These are phyloP conservation scores for Nothocercus nigrocapillus DNA, from an alignment of 2,113 vertebrate species.

Conservation along the genomic window DNA sequence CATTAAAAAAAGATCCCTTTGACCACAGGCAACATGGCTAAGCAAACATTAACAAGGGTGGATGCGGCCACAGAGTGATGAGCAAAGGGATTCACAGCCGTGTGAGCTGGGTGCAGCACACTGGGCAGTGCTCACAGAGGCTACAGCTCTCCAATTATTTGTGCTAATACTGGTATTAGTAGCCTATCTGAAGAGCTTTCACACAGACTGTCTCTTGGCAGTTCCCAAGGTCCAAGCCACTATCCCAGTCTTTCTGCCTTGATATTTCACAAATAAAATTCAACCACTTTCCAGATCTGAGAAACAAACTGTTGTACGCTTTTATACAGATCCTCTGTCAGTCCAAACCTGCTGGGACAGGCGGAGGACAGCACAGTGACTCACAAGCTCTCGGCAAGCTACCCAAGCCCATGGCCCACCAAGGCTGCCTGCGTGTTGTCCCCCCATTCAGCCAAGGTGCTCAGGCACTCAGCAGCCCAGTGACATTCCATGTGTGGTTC, in stretches of 20 bases:
- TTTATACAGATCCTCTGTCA: neutral
- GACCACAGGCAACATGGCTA: neutral
- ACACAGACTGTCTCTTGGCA: neutral
- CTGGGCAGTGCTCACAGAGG: neutral
- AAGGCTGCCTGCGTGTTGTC: neutral
- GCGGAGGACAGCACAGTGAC: fast-evolving
- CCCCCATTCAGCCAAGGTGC: neutral
- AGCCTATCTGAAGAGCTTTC: neutral
- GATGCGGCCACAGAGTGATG: fast-evolving
- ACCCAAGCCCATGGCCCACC: fast-evolving
- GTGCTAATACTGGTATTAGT: neutral
- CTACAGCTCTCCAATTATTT: neutral
- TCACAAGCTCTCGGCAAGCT: neutral
- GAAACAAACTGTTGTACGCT: neutral
- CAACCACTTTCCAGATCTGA: neutral
- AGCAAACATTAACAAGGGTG: neutral
- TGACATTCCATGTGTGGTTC: neutral
- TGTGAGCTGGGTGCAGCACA: neutral
- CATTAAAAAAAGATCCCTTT: neutral
- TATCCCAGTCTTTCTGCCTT: neutral
- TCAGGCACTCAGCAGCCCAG: neutral
- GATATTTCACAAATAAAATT: neutral
- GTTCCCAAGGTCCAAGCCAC: neutral
- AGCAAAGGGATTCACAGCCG: fast-evolving
- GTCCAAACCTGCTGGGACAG: fast-evolving